Evolutionary conservation across 2,888 invertebrate species (phyloP).

Genomic region (Nineta flava): DNA sequence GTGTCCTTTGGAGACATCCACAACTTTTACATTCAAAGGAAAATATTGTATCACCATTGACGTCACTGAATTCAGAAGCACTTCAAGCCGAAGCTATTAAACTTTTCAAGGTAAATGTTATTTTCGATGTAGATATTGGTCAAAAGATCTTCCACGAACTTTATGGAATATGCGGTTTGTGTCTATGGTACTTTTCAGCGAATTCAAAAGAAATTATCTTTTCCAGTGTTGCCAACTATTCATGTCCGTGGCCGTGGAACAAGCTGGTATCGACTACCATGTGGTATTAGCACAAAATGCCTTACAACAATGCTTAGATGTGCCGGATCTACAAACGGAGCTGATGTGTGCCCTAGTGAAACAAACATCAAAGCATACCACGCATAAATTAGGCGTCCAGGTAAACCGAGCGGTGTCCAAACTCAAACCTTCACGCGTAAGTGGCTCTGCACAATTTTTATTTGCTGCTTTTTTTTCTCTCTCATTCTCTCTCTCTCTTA

Average conservation of each 20-base stretch:
- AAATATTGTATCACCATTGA: slow-evolving; percentile 74
- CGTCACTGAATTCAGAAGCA: slow-evolving; percentile 76
- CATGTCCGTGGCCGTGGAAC: slow-evolving; percentile 90
- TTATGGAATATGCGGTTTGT: no score
- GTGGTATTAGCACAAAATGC: slow-evolving; percentile 94
- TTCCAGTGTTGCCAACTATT: slow-evolving; percentile 83
- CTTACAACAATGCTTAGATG: slow-evolving; percentile 79
- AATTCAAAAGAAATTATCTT: no score
- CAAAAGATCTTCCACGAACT: no score
- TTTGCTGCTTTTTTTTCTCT: slow-evolving; percentile 25
- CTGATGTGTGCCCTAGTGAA: slow-evolving; percentile 80
- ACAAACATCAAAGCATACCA: slow-evolving; percentile 80
- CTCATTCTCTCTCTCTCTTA: slow-evolving; percentile 30
- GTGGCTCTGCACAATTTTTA: slow-evolving; percentile 37
- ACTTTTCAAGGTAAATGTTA: slow-evolving; percentile 62
- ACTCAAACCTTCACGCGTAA: slow-evolving; percentile 31
- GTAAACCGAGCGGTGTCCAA: slow-evolving; percentile 17
- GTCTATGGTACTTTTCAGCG: no score
- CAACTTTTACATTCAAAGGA: slow-evolving; percentile 81
- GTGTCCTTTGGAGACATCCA: slow-evolving; percentile 89
- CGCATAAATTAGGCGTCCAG: slow-evolving; percentile 40
- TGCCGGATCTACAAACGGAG: slow-evolving; percentile 83
- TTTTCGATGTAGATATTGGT: no score
- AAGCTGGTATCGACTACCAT: slow-evolving; percentile 93
- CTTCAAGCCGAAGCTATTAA: slow-evolving; percentile 85